Evolutionary conservation across 2,113 vertebrate genomes (phyloP).

Genomic region (Archocentrus centrarchus): DNA sequence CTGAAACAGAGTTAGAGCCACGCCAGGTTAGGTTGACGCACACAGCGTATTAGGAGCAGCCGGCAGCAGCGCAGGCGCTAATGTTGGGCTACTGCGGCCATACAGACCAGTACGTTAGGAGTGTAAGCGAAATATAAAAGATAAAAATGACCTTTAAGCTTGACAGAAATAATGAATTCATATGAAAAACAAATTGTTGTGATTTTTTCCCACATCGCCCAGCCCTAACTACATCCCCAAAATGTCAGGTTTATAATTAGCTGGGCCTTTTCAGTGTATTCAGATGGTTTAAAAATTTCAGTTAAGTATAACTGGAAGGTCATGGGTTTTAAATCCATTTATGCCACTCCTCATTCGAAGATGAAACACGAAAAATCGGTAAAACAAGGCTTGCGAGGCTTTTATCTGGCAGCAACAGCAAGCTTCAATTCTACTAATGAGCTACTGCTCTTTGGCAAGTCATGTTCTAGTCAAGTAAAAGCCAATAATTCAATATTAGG

Average conservation of each 20-base stretch:
- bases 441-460: neutral
- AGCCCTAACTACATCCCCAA: neutral
- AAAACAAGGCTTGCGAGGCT: neutral
- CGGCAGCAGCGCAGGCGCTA: neutral
- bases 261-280: neutral
- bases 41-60: neutral
- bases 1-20: neutral
- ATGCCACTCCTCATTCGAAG: neutral
- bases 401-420: neutral
- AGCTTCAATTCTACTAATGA: slow-evolving; percentile 13
- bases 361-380: neutral
- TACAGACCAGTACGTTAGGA: neutral
- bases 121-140: neutral
- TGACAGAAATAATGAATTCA: neutral
- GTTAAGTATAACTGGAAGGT: neutral
- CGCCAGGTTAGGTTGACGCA: neutral
- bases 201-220: neutral
- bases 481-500: neutral
- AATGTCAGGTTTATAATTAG: slow-evolving; percentile 20
- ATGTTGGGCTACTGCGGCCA: neutral
- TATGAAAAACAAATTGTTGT: neutral
- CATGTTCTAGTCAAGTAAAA: neutral
- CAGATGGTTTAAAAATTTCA: neutral
- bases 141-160: neutral
- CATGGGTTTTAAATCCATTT: neutral